phyloP scores from a whole-genome alignment of 2,797 vertebrate genomes.

The Cirrhinus molitorella region DNA sequence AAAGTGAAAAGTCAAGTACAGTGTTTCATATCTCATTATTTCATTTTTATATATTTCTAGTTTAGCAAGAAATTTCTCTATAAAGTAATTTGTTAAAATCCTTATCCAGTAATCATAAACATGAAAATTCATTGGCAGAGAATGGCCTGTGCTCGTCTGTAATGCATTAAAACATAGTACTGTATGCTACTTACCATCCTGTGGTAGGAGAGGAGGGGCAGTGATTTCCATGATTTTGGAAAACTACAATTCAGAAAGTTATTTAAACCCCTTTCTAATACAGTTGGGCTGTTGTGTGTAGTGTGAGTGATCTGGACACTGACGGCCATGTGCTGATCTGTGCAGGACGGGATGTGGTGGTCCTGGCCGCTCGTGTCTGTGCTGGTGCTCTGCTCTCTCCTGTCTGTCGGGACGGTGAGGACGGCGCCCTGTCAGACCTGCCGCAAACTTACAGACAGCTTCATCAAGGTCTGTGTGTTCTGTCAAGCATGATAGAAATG shows the following conservation, averaged over 20 bases:
- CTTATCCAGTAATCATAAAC: not conserved
- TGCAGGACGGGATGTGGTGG: constrained; percentile 72
- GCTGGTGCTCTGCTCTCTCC: constrained; percentile 75
- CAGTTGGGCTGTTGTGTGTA: not conserved
- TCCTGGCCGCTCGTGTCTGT: constrained; percentile 73
- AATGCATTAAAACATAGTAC: too few species aligned
- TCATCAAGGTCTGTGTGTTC: constrained; percentile 86
- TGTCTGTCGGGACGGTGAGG: constrained; percentile 75
- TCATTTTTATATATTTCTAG: too few species aligned
- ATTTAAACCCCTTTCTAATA: too few species aligned
- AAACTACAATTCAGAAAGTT: too few species aligned
- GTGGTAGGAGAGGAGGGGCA: too few species aligned
- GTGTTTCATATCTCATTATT: too few species aligned
- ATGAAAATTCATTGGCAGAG: not conserved
- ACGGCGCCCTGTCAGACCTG: constrained; percentile 89
- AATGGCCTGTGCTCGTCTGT: too few species aligned
- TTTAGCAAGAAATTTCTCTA: not conserved
- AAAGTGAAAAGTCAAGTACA: not conserved
- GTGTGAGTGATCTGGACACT: not conserved
- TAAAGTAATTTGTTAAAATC: not conserved
- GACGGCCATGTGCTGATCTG: not conserved
- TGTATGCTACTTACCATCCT: too few species aligned
- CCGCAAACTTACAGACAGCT: constrained; percentile 86
- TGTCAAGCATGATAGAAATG: too few species aligned
- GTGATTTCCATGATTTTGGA: too few species aligned